These are phyloP conservation scores for Spodoptera frugiperda DNA, from an alignment of 1,140 invertebrate species.

Conservation along the genomic window DNA sequence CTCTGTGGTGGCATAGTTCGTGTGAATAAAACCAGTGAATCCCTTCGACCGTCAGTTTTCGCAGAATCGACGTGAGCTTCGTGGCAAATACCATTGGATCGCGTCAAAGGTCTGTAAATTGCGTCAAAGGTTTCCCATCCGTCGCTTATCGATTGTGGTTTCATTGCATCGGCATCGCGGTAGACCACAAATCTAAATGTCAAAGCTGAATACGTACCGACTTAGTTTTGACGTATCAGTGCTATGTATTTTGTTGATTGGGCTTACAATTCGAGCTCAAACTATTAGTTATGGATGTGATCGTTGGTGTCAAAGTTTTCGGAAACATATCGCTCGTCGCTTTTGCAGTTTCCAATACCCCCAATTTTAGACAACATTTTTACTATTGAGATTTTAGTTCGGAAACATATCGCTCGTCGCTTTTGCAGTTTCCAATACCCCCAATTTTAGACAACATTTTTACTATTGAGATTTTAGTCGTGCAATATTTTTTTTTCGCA, in stretches of 20 bases:
- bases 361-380: no score
- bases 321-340: no score
- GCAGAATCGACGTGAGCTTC: neutral
- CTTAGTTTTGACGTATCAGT: neutral
- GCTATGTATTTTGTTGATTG: neutral
- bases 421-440: no score
- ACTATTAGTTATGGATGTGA: neutral
- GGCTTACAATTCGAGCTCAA: neutral
- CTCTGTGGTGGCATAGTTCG: neutral
- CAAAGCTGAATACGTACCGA: neutral
- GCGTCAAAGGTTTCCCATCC: neutral
- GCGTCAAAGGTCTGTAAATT: conserved; percentile 5
- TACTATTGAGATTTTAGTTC: no score
- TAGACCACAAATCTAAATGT: neutral
- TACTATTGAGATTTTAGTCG: no score
- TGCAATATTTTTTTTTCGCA: no score
- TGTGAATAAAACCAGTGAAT: neutral
- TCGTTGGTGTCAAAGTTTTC: no score
- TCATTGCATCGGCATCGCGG: neutral
- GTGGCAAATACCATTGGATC: conserved; percentile 16
- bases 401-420: no score
- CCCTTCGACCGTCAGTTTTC: neutral
- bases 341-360: no score
- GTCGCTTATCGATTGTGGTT: neutral
- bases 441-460: no score